A percentile compares a stretch with the other conserved stretches of the same genome.
phyloP scores from a whole-genome alignment of 2,113 vertebrate genomes.

The Ceratotherium simum region DNA sequence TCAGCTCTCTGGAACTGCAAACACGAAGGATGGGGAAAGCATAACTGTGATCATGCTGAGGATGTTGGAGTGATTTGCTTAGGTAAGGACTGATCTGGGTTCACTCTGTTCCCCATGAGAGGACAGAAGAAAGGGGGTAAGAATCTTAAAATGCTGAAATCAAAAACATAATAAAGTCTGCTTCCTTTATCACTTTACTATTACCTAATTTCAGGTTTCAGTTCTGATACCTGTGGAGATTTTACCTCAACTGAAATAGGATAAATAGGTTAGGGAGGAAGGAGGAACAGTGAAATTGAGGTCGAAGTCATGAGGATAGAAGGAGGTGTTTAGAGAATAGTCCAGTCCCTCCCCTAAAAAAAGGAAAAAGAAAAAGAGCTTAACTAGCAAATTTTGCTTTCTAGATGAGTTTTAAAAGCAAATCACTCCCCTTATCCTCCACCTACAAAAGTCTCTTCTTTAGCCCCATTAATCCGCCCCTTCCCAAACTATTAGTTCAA shows the following conservation, averaged over 20 bases:
- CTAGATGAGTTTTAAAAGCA: background rate
- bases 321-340: conserved; percentile 8
- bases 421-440: background rate
- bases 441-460: background rate
- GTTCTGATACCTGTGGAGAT: background rate
- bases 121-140: background rate
- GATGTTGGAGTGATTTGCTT: conserved; percentile 86
- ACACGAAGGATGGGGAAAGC: conserved; percentile 79
- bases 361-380: accelerated
- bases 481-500: conserved; percentile 42
- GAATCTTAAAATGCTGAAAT: background rate
- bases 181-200: background rate
- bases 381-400: background rate
- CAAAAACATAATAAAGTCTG: background rate
- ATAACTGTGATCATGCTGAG: conserved; percentile 83
- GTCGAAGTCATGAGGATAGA: background rate
- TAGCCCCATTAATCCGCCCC: background rate
- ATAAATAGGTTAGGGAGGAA: background rate
- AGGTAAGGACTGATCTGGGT: conserved; percentile 77
- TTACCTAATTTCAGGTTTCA: background rate
- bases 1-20: conserved; percentile 84
- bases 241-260: background rate
- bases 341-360: background rate
- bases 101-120: background rate
- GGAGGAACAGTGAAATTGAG: background rate